A percentile compares a stretch with the other conserved stretches of the same genome.
phyloP scores from a whole-genome alignment of 1,140 invertebrate genomes.

The Drosophila nannoptera region DNA sequence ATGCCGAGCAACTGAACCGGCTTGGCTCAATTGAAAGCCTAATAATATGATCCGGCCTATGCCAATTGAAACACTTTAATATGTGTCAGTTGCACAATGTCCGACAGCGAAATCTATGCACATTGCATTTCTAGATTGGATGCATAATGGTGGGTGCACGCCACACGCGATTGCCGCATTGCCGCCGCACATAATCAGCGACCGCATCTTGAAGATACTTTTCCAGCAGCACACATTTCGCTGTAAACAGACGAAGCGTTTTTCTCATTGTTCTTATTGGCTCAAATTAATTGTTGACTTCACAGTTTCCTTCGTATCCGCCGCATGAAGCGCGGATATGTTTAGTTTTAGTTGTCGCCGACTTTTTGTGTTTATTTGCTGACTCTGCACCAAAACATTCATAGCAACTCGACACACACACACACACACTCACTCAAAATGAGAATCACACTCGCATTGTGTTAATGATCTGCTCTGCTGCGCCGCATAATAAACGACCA shows the following conservation, averaged over 20 bases:
- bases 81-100: constrained; percentile 48
- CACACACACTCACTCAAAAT: constrained; percentile 2
- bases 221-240: constrained; percentile 7
- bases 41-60: constrained; percentile 24
- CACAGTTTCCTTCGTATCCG: constrained; percentile 35
- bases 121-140: constrained; percentile 40
- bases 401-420: neutral
- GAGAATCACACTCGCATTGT: constrained; percentile 8
- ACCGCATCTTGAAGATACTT: constrained; percentile 38
- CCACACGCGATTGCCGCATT: constrained; percentile 25
- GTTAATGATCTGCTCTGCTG: constrained; percentile 64
- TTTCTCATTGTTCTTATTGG: constrained; percentile 26
- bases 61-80: constrained; percentile 45
- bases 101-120: constrained; percentile 16
- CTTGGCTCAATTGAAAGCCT: constrained; percentile 36
- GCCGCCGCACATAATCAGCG: constrained; percentile 25
- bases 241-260: neutral
- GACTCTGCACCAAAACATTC: constrained; percentile 9
- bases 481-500: constrained; percentile 49
- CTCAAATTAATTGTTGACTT: constrained; percentile 49
- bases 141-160: constrained; percentile 19
- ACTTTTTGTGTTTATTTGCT: constrained; percentile 12
- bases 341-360: constrained; percentile 34
- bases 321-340: constrained; percentile 40
- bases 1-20: neutral